Percentiles rank a stretch among this genome's conserved stretches.
Conservation (phyloP, 2,888 invertebrate genomes). For the Chaetoderma sp. region DNA sequence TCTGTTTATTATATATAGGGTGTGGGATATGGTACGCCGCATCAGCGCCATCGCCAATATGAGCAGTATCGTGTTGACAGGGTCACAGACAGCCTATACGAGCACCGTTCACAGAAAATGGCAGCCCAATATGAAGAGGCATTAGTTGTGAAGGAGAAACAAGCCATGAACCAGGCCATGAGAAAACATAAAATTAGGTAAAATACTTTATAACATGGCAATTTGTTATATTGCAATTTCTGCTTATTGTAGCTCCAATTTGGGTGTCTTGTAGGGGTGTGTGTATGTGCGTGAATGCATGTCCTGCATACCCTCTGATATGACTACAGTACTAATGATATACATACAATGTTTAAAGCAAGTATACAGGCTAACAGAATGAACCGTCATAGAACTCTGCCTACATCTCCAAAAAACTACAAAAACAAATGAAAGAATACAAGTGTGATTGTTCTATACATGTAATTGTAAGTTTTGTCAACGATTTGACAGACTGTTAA, state of each 20-base stretch:
- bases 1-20: constrained; percentile 70
- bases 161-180: constrained; percentile 75
- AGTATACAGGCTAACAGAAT: too few species aligned
- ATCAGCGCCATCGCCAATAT: constrained; percentile 83
- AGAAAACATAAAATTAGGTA: constrained; percentile 82
- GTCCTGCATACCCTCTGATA: too few species aligned
- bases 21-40: constrained; percentile 82
- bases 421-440: too few species aligned
- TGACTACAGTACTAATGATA: too few species aligned
- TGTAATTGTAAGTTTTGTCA: too few species aligned
- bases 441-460: too few species aligned
- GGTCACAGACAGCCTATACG: constrained; percentile 78
- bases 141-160: constrained; percentile 75
- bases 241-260: neutral
- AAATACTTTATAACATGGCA: constrained; percentile 10
- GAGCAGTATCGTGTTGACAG: constrained; percentile 77
- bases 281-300: too few species aligned
- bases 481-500: too few species aligned
- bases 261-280: too few species aligned
- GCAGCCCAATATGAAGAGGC: constrained; percentile 75
- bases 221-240: neutral
- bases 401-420: too few species aligned
- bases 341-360: too few species aligned
- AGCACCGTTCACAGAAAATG: constrained; percentile 71
- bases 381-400: too few species aligned